A percentile compares a stretch with the other conserved stretches of the same genome.
These are phyloP conservation scores for Ptychadena robeensis DNA, from an alignment of 2,797 vertebrate genomes.

Conservation along the genomic window DNA sequence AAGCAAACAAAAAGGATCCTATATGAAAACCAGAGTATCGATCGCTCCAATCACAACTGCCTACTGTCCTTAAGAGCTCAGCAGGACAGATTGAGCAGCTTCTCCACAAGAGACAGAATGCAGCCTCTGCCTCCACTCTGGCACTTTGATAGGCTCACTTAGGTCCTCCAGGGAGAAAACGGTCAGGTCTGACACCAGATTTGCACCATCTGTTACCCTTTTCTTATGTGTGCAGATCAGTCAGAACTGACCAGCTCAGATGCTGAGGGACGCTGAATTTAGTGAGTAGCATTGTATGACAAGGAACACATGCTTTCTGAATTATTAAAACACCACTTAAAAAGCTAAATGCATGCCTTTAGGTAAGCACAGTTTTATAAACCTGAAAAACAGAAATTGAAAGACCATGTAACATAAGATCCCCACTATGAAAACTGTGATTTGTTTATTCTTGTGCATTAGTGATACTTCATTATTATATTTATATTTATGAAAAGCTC, in stretches of 20 bases:
- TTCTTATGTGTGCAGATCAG: slow-evolving; percentile 41
- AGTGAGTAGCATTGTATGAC: slow-evolving; percentile 25
- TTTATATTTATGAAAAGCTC: background rate
- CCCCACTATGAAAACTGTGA: background rate
- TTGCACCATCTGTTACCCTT: slow-evolving; percentile 58
- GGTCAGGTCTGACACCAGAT: slow-evolving; percentile 60
- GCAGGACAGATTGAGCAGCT: slow-evolving; percentile 57
- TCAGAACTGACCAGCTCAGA: slow-evolving; percentile 47
- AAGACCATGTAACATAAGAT: background rate
- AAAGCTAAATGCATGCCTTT: slow-evolving; percentile 26
- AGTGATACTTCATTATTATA: background rate
- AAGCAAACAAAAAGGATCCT: slow-evolving; percentile 2
- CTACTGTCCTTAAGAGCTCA: slow-evolving; percentile 54
- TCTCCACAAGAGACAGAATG: slow-evolving; percentile 46
- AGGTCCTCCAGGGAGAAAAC: slow-evolving; percentile 59
- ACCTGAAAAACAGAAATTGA: background rate
- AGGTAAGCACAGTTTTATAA: background rate
- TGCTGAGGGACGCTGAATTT: slow-evolving; percentile 20
- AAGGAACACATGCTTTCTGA: slow-evolving; percentile 31
- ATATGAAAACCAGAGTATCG: slow-evolving; percentile 40
- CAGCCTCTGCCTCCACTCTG: slow-evolving; percentile 40
- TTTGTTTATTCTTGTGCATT: background rate
- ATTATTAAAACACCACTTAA: slow-evolving; percentile 43
- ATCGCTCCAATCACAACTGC: slow-evolving; percentile 53
- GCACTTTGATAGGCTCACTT: slow-evolving; percentile 58